These are phyloP conservation scores for Corvus cornix DNA, from an alignment of 2,113 vertebrate species.

Conservation along the genomic window DNA sequence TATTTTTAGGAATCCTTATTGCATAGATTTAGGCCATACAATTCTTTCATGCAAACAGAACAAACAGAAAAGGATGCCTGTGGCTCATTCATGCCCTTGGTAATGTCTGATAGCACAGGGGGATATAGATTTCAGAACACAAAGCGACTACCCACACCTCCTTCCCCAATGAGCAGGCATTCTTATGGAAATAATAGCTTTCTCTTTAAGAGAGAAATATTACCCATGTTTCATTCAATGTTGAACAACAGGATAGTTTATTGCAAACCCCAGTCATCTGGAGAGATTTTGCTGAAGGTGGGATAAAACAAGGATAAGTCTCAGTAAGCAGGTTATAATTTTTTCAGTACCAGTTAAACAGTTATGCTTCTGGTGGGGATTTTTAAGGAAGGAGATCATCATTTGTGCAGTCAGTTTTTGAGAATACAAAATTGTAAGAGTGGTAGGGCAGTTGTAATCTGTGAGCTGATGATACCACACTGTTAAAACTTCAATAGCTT, in stretches of 20 bases:
- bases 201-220: not conserved
- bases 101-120: slow-evolving; percentile 9
- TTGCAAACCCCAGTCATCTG: not conserved
- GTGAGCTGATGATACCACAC: not conserved
- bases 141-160: not conserved
- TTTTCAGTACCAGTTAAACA: not conserved
- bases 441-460: not conserved
- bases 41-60: slow-evolving; percentile 1
- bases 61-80: not conserved
- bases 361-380: not conserved
- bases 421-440: not conserved
- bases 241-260: not conserved
- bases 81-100: not conserved
- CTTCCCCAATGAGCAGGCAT: not conserved
- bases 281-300: not conserved
- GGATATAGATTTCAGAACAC: slow-evolving; percentile 1
- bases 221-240: not conserved
- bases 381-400: not conserved
- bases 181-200: slow-evolving; percentile 25
- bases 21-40: not conserved
- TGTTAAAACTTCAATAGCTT: not conserved
- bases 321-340: not conserved
- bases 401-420: not conserved
- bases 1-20: slow-evolving; percentile 40
- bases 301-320: not conserved